Base-by-base conservation (phyloP, 2,797 vertebrate species). In the Miichthys miiuy region DNA sequence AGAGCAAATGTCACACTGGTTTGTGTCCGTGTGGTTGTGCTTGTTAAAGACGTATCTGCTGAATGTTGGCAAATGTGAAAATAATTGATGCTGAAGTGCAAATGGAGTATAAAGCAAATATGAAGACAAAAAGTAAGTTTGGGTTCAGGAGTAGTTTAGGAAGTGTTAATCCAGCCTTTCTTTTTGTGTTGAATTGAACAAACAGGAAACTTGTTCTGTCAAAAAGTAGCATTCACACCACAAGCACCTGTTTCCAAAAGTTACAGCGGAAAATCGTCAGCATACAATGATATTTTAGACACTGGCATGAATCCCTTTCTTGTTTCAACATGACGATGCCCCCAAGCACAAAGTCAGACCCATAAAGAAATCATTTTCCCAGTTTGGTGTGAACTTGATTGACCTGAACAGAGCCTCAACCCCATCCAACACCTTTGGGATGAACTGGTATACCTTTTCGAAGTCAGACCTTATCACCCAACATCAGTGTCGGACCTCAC, bases 1-100 rank as follows among this genome's bases (percentile, higher is more conserved):
- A 50, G 65, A 66, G 60, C 58, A 78, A 69, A 77, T 82, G 85
- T 82, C 76, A 78, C 55, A n/a, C 47, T 50, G 55, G 62, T 50
- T 64, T 54, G 44, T 64, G 68, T 73, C 58, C 64, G 18, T 14
- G 52, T 21, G 62, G 18, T 8, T 50, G 16, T 2, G 54, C 57
- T 57, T 3, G 7, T 71, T 75, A 75, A 56, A 78, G 74, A 54
- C 27, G 34, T n/a, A 13, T 64, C 25, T 73, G 30, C 17, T 69
- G 55, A 38, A 64, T 34, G 25, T 25, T 52, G 62, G 46, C 0
- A 16, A 38, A 23, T 17, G 8, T 38, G 21, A 41, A 52, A 54
- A 72, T 63, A 73, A 64, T 42, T 52, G 30, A 63, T 51, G 47
- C 41, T 51, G 14, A 52, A 57, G 38, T 77, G 70, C 30, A 56